Evolutionary conservation across 2,113 vertebrate species (phyloP).

Genomic region (Diphyllodes magnificus): DNA sequence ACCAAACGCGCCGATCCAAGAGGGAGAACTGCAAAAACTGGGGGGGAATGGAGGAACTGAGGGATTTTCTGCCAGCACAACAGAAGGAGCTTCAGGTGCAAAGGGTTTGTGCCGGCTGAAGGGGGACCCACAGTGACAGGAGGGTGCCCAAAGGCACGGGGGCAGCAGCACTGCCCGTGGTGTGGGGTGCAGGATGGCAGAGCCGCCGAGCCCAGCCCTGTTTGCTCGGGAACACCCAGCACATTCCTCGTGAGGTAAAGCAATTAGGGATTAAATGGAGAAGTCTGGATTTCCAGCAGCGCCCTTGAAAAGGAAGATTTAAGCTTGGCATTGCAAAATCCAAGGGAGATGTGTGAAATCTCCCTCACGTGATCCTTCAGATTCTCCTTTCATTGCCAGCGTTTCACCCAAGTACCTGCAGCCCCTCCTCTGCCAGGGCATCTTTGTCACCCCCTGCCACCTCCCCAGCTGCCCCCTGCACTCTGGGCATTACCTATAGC

Average conservation of each 20-base stretch:
- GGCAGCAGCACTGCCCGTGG: rapidly evolving
- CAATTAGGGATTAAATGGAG: not conserved
- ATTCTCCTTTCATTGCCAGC: not conserved
- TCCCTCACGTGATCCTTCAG: not conserved
- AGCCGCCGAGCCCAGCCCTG: rapidly evolving
- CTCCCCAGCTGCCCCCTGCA: not conserved
- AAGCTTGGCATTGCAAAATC: not conserved
- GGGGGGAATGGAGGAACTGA: not conserved
- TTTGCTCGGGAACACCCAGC: not conserved
- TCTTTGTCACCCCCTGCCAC: rapidly evolving
- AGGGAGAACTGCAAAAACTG: not conserved
- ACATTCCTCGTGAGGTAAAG: not conserved
- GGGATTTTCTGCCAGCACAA: not conserved
- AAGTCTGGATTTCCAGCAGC: not conserved
- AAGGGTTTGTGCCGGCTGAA: not conserved
- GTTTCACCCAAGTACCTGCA: rapidly evolving
- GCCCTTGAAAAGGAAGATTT: not conserved
- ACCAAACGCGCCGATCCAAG: rapidly evolving
- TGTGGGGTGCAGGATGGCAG: not conserved
- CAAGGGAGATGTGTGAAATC: not conserved
- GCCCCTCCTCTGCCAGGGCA: not conserved
- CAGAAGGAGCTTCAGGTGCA: not conserved
- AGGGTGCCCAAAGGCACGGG: not conserved
- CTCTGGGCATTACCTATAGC: constrained; percentile 74
- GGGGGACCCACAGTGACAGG: not conserved